Evolutionary conservation across 1,140 invertebrate genomes (phyloP).

Genomic region (Drosophila ercepeae): DNA sequence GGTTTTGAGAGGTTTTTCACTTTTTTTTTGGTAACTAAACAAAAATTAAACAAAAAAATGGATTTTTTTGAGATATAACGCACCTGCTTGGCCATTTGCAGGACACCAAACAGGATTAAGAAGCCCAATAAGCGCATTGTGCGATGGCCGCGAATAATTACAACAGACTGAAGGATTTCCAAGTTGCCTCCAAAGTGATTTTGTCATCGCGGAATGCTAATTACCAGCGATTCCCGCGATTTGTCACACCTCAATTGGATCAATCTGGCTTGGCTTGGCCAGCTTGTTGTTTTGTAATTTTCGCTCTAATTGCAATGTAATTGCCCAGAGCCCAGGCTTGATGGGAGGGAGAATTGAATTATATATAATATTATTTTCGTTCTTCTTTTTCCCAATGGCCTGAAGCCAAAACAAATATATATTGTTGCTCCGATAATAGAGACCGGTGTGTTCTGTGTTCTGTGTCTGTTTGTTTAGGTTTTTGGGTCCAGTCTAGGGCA

Average conservation of each 20-base stretch:
- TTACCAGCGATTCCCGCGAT: conserved; percentile 55
- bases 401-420: background rate
- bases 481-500: background rate
- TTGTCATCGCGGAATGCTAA: conserved; percentile 24
- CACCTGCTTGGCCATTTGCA: conserved; percentile 52
- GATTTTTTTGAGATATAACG: background rate
- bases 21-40: background rate
- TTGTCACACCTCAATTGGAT: conserved; percentile 52
- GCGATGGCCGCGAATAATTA: background rate
- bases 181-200: background rate
- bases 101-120: conserved; percentile 26
- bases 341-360: conserved; percentile 5
- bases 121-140: conserved; percentile 1
- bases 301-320: conserved; percentile 30
- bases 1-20: background rate
- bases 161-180: conserved; percentile 4
- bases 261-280: background rate
- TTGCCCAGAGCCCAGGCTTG: conserved; percentile 1
- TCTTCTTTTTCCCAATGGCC: background rate
- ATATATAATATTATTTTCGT: background rate
- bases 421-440: background rate
- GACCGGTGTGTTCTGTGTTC: background rate
- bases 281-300: conserved; percentile 3
- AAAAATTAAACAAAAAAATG: background rate
- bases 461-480: conserved; percentile 31